Base-by-base conservation (phyloP, 2,113 vertebrate genomes). In the Nibea coibor region DNA sequence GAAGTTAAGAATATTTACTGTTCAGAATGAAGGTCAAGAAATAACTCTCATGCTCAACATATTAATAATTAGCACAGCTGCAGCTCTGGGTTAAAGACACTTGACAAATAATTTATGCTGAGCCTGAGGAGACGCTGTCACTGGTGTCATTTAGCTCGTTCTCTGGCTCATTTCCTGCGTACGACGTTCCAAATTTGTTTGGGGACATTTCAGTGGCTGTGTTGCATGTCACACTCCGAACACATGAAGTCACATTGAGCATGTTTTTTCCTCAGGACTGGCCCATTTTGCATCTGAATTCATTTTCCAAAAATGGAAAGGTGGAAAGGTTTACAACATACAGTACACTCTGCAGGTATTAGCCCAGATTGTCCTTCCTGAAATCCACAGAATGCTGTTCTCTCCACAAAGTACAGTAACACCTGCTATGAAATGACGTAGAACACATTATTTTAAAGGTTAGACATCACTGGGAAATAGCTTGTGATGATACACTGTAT, bases 371-470 rank as follows among this genome's bases (percentile, higher is more conserved):
- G 28, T 61, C 78, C 26, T 54, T 75, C 28, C 54, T 77, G 10
- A 76, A 59, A 78, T 59, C 17, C 16, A n/a, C 11, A 28, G 45
- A 22, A 42, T 24, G 3, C 31, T 70, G 28, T 19, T 57, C 61
- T 61, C 56, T n/a, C 26, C 35, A 53, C 31, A 45, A 4, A 72
- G 45, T 43, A 65, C 64, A 65, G 28, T 42, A 66, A 71, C 76
- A 69, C 28, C 28, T 0, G 72, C 68, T 63, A 24, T 75, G 31
- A 56, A 62, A 71, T 76, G 57, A 72, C 69, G 53, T 19, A 1
- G 43, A 57, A 59, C 48, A 54, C 45, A 61, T 72, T 26, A 59
- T 56, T 71, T 73, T 62, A 74, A 86, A 86, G 86, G 81, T 76
- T 77, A 69, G 20, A 78, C 5, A 82, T 63, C 14, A 64, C n/a